A percentile compares a stretch with the other conserved stretches of the same genome.
phyloP scores from a whole-genome alignment of 2,797 vertebrate genomes.

The Parauchenoglanis punctatus region DNA sequence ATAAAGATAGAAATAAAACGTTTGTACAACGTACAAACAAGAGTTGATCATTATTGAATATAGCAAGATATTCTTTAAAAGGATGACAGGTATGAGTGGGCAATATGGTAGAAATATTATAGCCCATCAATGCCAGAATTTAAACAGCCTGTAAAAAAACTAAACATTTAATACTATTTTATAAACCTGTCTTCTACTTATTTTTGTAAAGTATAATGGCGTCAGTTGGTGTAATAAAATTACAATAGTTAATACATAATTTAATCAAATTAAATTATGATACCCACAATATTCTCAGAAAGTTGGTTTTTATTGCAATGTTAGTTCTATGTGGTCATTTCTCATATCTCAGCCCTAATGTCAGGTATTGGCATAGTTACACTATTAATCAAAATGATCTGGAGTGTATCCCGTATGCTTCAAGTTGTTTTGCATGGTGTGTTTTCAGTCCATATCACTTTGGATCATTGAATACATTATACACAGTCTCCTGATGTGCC shows the following conservation, averaged over 20 bases:
- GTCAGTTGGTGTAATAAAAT: neutral
- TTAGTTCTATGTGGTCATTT: neutral
- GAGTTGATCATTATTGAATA: neutral
- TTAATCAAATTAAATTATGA: no score
- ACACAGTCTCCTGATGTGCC: neutral
- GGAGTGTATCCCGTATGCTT: neutral
- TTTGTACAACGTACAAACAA: neutral
- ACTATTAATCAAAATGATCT: slow-evolving; percentile 7
- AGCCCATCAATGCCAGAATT: neutral
- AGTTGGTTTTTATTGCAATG: neutral
- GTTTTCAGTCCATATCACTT: neutral
- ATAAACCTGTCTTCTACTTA: neutral
- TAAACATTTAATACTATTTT: neutral
- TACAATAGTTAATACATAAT: neutral
- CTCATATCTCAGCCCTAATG: neutral
- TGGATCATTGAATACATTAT: neutral
- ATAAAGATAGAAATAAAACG: neutral
- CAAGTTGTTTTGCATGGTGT: neutral
- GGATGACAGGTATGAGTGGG: neutral
- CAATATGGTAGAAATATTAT: neutral
- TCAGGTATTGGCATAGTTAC: neutral
- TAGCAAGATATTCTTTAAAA: neutral
- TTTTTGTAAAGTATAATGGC: neutral
- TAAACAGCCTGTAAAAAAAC: neutral
- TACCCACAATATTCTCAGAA: neutral